Conservation (phyloP, 2,888 invertebrate species). For the Sminthurinus aureus region DNA sequence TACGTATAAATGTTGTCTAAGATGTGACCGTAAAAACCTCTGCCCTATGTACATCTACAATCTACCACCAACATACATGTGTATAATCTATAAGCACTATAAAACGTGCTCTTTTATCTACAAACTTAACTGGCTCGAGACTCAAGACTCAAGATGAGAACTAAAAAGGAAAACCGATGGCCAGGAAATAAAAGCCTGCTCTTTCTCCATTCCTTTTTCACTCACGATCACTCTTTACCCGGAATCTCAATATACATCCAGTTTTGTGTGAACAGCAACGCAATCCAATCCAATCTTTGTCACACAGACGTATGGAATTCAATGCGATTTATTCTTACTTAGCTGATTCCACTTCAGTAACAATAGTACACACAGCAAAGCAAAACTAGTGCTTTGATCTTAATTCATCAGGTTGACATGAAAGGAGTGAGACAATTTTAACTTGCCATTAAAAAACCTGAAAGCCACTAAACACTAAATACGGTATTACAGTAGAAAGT, state of each 20-base stretch:
- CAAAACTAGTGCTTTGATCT: too few relatives aligned
- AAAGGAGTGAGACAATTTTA: too few relatives aligned
- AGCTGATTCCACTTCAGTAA: background rate
- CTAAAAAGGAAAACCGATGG: background rate
- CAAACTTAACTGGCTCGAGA: background rate
- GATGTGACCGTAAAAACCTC: background rate
- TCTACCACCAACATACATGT: too few relatives aligned
- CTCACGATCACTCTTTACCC: background rate
- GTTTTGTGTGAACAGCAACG: background rate
- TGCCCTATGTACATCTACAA: background rate
- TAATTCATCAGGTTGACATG: too few relatives aligned
- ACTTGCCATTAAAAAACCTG: too few relatives aligned
- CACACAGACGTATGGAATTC: background rate
- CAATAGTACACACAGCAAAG: too few relatives aligned
- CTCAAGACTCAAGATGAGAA: background rate
- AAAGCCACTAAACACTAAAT: too few relatives aligned
- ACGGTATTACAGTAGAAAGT: too few relatives aligned
- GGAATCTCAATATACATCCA: background rate
- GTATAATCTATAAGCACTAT: background rate
- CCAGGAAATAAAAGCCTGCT: background rate
- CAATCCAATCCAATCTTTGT: background rate
- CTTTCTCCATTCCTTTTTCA: background rate
- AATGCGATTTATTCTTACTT: background rate
- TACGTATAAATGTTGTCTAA: background rate
- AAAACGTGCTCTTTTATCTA: background rate